A percentile compares a stretch with the other conserved stretches of the same genome.
phyloP scores from a whole-genome alignment of 2,888 invertebrate species.

The Sepiola atlantica region DNA sequence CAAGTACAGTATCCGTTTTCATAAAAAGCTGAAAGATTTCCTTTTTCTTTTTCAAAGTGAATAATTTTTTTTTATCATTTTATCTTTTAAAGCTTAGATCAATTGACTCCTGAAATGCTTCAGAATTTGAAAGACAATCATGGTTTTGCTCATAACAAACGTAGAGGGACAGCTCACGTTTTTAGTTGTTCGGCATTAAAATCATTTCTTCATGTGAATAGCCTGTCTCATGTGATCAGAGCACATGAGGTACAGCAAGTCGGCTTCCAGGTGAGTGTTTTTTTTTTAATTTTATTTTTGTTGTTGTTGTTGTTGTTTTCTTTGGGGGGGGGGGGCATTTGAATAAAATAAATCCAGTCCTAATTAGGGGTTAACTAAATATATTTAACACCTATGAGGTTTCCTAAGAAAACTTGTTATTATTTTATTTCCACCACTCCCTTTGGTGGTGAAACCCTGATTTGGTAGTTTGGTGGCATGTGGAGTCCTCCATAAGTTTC shows the following conservation, averaged over 20 bases:
- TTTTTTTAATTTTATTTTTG: not conserved
- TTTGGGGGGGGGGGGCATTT: not conserved
- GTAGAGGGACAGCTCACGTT: constrained; percentile 84
- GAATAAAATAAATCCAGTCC: too few relatives aligned
- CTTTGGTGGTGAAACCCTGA: too few relatives aligned
- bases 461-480: too few relatives aligned
- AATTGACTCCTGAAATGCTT: constrained; percentile 65
- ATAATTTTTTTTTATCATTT: not conserved
- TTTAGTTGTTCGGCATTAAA: constrained; percentile 83
- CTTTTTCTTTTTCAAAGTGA: not conserved
- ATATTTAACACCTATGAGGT: too few relatives aligned
- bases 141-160: constrained; percentile 82
- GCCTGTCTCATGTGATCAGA: constrained; percentile 82
- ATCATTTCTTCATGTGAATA: constrained; percentile 81
- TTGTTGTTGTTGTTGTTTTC: constrained; percentile 7
- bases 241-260: constrained; percentile 84
- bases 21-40: too few relatives aligned
- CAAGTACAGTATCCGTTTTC: too few relatives aligned
- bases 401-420: too few relatives aligned
- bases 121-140: constrained; percentile 69
- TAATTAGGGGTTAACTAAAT: too few relatives aligned
- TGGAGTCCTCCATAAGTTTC: too few relatives aligned
- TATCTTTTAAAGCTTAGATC: constrained; percentile 62
- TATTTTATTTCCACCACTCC: too few relatives aligned
- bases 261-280: constrained; percentile 81